Conservation (phyloP, 1,140 invertebrate genomes). For the Cyclargus thomasi region DNA sequence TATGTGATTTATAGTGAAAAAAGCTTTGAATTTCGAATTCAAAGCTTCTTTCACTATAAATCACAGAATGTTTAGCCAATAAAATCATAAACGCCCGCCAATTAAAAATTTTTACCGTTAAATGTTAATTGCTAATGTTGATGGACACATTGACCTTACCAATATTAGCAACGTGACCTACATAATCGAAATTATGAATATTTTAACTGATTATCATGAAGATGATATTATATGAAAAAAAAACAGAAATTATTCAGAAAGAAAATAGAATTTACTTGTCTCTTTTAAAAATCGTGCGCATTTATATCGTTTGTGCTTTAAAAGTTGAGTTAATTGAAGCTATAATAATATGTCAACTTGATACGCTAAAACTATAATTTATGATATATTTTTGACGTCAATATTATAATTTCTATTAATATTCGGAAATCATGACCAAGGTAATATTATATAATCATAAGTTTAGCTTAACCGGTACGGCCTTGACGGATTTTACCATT, state of each 20-base stretch:
- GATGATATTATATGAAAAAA: no score
- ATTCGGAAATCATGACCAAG: neutral
- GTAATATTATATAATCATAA: neutral
- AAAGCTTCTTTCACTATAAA: neutral
- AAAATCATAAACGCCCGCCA: neutral
- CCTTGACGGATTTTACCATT: neutral
- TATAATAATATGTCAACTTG: neutral
- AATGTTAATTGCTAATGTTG: slow-evolving; percentile 1
- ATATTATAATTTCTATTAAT: neutral
- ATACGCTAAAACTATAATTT: neutral
- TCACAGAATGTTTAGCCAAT: neutral
- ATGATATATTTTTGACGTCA: neutral
- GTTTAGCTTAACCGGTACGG: neutral
- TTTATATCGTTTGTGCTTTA: no score
- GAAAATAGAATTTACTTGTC: no score
- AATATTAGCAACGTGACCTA: neutral
- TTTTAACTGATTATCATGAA: no score
- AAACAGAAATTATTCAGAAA: no score
- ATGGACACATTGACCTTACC: neutral
- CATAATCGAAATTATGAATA: neutral
- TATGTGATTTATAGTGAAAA: no score
- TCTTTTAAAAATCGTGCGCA: no score
- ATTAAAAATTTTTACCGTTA: neutral
- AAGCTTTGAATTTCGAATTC: neutral
- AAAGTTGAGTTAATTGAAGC: neutral